phyloP scores from a whole-genome alignment of 2,888 invertebrate genomes.

The Caenorhabditis angaria region DNA sequence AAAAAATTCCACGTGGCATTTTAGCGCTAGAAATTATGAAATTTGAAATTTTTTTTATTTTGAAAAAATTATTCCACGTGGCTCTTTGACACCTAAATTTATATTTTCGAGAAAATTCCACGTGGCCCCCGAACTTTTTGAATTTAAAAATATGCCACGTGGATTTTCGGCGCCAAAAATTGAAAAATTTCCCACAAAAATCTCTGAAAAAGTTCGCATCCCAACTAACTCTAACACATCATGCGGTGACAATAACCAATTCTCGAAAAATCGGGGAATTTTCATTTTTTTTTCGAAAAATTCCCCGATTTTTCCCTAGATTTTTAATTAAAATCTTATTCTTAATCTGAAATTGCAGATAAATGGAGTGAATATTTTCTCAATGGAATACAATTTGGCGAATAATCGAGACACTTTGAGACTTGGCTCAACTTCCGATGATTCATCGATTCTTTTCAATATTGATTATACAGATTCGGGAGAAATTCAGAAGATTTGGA shows the following conservation, averaged over 20 bases:
- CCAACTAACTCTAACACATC: background rate
- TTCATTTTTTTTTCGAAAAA: too few relatives aligned
- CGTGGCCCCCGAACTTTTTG: too few relatives aligned
- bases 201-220: background rate
- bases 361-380: constrained; percentile 53
- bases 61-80: constrained; percentile 2
- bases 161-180: too few relatives aligned
- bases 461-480: constrained; percentile 45
- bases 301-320: background rate
- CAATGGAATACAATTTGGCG: constrained; percentile 38
- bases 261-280: background rate
- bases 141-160: too few relatives aligned
- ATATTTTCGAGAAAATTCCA: too few relatives aligned
- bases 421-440: constrained; percentile 27
- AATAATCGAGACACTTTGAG: constrained; percentile 28
- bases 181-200: too few relatives aligned
- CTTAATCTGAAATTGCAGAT: too few relatives aligned
- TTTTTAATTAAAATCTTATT: background rate
- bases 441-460: constrained; percentile 35
- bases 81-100: too few relatives aligned
- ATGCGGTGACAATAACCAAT: background rate
- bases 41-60: background rate
- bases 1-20: too few relatives aligned
- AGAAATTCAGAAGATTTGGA: constrained; percentile 19
- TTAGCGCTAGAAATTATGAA: background rate